Evolutionary conservation across 2,113 vertebrate genomes (phyloP).

Genomic region (Kobus ellipsiprymnus): DNA sequence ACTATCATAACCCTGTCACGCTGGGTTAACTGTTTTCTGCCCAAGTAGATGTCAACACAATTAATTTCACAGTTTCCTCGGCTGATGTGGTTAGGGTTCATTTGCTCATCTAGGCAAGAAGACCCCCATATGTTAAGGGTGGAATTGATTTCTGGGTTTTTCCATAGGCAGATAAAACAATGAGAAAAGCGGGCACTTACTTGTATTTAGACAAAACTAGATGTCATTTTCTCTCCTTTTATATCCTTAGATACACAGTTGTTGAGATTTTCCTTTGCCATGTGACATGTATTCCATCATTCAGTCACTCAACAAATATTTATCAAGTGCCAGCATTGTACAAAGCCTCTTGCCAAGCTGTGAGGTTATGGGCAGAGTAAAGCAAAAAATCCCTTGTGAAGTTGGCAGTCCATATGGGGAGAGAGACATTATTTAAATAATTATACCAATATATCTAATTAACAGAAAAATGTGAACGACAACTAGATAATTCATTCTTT

Average conservation of each 20-base stretch:
- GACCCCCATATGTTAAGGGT: constrained; percentile 49
- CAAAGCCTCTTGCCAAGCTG: not conserved
- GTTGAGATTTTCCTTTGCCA: not conserved
- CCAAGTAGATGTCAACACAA: constrained; percentile 72
- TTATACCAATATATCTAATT: not conserved
- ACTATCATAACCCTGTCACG: constrained; percentile 67
- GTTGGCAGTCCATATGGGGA: not conserved
- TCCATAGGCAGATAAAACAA: not conserved
- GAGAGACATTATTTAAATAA: not conserved
- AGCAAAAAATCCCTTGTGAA: not conserved
- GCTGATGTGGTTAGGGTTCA: constrained; percentile 41
- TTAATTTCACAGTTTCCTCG: constrained; percentile 57
- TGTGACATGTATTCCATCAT: not conserved
- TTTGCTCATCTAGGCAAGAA: constrained; percentile 50
- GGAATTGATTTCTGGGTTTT: constrained; percentile 12
- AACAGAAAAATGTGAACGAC: not conserved
- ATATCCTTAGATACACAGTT: not conserved
- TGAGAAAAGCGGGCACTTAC: not conserved
- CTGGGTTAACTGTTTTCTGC: constrained; percentile 80
- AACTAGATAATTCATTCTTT: not conserved
- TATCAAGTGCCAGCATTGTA: not conserved
- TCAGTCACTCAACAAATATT: not conserved
- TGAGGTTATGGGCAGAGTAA: not conserved
- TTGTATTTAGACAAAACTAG: not conserved
- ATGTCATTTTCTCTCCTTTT: not conserved